Evolutionary conservation across 1,140 invertebrate genomes (phyloP), one percentile per base, ranked within the genome.

Genomic region (Drosophila littoralis): DNA sequence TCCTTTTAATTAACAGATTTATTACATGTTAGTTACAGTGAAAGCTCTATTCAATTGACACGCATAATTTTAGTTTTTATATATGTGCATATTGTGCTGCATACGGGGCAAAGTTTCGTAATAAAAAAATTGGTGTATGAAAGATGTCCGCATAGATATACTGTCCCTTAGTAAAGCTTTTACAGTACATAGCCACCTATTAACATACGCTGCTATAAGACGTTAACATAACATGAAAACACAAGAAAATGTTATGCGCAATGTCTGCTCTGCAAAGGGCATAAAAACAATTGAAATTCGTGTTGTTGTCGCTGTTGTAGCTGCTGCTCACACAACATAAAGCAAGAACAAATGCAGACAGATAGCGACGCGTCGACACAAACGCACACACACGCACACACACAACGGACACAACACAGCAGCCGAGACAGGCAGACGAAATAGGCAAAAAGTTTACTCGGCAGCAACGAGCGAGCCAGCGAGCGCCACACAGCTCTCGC

Each of bases 331-430:
- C 15, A 73, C 17, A 54, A 48, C 65, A 74, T 72, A 74, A 74
- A 40, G 58, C 42, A 61, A 61, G 46, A 74, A 69, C 50, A 61
- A 74, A 73, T 67, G 63, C 38, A 73, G 70, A 67, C 70, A 66
- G 33, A 43, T 40, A 65, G 22, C 42, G 28, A 48, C 38, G 33
- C 63, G 22, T 28, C 22, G 22, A 60, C 55, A 60, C 38, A 58
- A 46, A 33, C 48, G 32, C 32, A 32, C n/a, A 58, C 55, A 6
- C 6, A 58, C 17, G 36, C 36, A 58, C 6, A 32, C 48, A 43
- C 13, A 42, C 22, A 9, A 33, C 48, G 32, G 12, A 48, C 43
- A 61, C 13, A 13, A 42, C 28, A 9, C 43, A 42, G 17, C 45
- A 65, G 61, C 35, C 59, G 68, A 55, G 61, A 57, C 61, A 50